These are phyloP conservation scores for Lota lota DNA, from an alignment of 2,113 vertebrate species.

Conservation along the genomic window DNA sequence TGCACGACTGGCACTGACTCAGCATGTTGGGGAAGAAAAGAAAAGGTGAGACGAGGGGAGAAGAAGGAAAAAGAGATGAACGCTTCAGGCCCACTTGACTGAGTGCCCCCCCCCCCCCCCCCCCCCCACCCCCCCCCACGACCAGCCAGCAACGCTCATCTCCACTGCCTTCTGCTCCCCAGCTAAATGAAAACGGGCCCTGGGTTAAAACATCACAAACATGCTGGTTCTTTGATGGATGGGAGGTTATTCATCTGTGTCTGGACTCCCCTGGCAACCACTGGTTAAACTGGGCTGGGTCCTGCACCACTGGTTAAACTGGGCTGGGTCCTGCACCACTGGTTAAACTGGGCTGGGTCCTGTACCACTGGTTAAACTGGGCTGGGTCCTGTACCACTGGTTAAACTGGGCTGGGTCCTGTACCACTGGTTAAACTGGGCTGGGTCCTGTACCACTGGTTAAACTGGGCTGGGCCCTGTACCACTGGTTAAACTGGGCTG, in stretches of 20 bases:
- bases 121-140: neutral
- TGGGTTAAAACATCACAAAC: constrained; percentile 22
- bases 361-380: too few relatives aligned
- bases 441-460: too few relatives aligned
- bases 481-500: neutral
- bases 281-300: too few relatives aligned
- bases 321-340: too few relatives aligned
- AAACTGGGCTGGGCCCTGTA: neutral
- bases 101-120: neutral
- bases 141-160: constrained; percentile 38
- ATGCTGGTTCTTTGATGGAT: constrained; percentile 26
- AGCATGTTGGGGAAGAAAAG: constrained; percentile 53
- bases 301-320: too few relatives aligned
- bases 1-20: constrained; percentile 69
- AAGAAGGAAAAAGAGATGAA: neutral
- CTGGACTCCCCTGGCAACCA: neutral
- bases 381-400: too few relatives aligned
- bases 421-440: neutral
- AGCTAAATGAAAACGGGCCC: constrained; percentile 57
- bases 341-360: too few relatives aligned
- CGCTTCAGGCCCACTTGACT: neutral
- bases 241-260: constrained; percentile 28
- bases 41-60: constrained; percentile 1
- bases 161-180: constrained; percentile 35
- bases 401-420: neutral